Conservation (phyloP, 2,113 vertebrate species). For the Puffinus mauretanicus region DNA sequence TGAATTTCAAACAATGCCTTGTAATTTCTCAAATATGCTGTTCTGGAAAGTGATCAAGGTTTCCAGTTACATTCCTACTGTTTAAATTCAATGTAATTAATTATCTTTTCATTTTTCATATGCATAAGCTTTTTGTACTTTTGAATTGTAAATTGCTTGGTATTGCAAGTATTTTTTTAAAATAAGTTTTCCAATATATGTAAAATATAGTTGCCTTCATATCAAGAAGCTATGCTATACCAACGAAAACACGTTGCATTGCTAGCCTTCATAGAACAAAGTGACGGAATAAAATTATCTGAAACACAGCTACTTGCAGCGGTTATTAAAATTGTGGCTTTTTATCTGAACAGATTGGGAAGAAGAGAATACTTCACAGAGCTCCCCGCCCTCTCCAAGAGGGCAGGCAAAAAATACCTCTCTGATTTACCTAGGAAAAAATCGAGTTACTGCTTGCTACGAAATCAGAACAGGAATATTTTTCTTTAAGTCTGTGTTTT, state of each 20-base stretch:
- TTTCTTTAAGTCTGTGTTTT: background rate
- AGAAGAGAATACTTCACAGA: background rate
- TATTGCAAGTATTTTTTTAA: background rate
- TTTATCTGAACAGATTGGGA: background rate
- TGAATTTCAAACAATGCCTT: background rate
- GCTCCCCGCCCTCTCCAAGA: background rate
- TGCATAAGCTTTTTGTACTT: background rate
- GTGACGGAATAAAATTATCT: background rate
- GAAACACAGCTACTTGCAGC: background rate
- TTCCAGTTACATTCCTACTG: background rate
- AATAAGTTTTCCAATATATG: background rate
- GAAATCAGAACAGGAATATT: background rate
- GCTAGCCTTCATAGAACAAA: background rate
- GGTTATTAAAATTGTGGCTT: background rate
- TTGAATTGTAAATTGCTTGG: background rate
- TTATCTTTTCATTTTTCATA: background rate
- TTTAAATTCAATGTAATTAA: background rate
- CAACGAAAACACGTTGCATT: background rate
- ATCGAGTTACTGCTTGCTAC: background rate
- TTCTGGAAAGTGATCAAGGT: background rate
- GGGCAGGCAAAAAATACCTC: background rate
- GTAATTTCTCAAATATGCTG: background rate
- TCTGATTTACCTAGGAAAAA: background rate
- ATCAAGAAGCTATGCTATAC: background rate
- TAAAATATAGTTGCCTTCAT: background rate